These are phyloP conservation scores for Lemur catta DNA, from an alignment of 2,797 vertebrate species.

Conservation along the genomic window DNA sequence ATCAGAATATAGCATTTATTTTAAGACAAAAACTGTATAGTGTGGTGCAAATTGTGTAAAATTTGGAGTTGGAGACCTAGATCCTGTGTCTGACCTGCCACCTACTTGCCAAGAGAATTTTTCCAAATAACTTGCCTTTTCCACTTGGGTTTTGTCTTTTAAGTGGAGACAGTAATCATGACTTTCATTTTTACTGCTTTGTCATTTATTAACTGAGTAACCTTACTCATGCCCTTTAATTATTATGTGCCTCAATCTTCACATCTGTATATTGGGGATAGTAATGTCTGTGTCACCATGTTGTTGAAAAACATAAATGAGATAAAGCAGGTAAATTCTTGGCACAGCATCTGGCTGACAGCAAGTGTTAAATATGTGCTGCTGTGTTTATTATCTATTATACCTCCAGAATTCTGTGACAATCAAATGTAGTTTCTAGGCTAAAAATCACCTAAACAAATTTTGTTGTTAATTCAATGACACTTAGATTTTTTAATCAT, in stretches of 20 bases:
- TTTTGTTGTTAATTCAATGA: background rate
- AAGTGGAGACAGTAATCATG: too few relatives aligned
- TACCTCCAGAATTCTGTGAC: background rate
- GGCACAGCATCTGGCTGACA: background rate
- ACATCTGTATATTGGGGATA: background rate
- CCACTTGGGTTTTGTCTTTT: background rate
- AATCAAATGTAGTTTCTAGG: background rate
- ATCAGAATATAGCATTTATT: background rate
- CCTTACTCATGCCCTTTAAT: background rate
- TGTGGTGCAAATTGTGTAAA: background rate
- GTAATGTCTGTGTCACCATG: background rate
- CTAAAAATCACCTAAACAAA: background rate
- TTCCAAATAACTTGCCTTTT: background rate
- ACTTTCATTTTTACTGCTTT: background rate
- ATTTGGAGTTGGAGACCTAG: background rate
- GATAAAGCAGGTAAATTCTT: background rate
- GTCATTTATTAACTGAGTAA: background rate
- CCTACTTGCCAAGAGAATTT: background rate
- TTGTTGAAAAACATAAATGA: background rate
- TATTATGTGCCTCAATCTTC: background rate
- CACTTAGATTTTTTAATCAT: background rate
- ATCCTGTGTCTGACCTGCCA: background rate
- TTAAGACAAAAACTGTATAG: background rate
- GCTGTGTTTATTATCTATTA: background rate
- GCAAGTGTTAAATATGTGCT: background rate